A percentile compares a stretch with the other conserved stretches of the same genome.
Conservation (phyloP, 1,140 invertebrate genomes). For the Odontomachus brunneus region DNA sequence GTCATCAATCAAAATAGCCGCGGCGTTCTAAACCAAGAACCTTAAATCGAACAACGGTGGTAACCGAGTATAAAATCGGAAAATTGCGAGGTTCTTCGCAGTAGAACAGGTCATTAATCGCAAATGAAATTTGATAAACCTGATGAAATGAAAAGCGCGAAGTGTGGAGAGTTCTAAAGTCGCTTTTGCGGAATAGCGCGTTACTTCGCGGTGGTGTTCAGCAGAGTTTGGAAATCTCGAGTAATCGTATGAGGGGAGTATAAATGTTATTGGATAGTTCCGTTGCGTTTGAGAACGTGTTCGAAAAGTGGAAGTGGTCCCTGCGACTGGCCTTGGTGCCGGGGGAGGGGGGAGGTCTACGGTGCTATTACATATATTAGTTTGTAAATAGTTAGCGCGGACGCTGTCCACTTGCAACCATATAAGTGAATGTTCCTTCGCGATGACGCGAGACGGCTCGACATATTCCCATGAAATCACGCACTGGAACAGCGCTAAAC, state of each 20-base stretch:
- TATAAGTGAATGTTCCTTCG: conserved; percentile 37
- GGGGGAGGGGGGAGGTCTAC: too few species aligned
- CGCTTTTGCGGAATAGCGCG: not conserved
- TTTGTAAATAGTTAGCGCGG: conserved; percentile 38
- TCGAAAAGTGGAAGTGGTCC: conserved; percentile 36
- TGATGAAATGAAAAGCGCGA: not conserved
- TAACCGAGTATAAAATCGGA: not conserved
- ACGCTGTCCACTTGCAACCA: conserved; percentile 16
- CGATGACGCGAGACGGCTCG: conserved; percentile 29
- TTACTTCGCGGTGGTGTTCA: conserved; percentile 8
- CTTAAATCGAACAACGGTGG: too few species aligned
- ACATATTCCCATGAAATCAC: conserved; percentile 14
- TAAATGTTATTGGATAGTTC: conserved; percentile 48
- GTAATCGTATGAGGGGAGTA: conserved; percentile 28
- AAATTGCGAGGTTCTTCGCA: not conserved
- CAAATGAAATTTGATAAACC: conserved; percentile 14
- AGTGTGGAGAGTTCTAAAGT: not conserved
- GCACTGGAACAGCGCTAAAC: conserved; percentile 11
- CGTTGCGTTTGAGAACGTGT: conserved; percentile 44
- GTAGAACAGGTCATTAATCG: not conserved
- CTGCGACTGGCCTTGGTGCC: conserved; percentile 14
- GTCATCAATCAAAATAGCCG: too few species aligned
- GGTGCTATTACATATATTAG: conserved; percentile 52
- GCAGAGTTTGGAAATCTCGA: conserved; percentile 46
- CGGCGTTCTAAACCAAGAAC: too few species aligned